These are phyloP conservation scores for Vireo altiloquus DNA, from an alignment of 2,113 vertebrate genomes.

Conservation along the genomic window DNA sequence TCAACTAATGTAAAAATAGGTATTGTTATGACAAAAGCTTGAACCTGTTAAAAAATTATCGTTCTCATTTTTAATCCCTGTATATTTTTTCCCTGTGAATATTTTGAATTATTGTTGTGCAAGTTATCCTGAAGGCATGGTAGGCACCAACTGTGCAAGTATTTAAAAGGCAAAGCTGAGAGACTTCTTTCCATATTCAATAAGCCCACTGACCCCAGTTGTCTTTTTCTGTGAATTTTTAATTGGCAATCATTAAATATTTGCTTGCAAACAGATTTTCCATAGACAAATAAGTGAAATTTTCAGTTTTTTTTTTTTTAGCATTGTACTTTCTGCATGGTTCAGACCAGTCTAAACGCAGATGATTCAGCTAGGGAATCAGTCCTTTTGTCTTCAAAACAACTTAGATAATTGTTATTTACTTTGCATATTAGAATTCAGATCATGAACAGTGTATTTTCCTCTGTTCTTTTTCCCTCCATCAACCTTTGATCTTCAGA, in stretches of 20 bases:
- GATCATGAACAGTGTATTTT: background rate
- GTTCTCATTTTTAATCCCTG: conserved; percentile 5
- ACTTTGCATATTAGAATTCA: background rate
- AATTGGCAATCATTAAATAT: background rate
- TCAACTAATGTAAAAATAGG: conserved; percentile 22
- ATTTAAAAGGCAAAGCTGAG: background rate
- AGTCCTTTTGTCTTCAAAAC: background rate
- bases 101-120: background rate
- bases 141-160: background rate
- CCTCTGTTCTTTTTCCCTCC: background rate
- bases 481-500: background rate
- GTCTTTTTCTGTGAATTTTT: background rate
- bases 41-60: background rate
- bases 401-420: background rate
- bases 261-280: background rate
- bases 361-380: background rate
- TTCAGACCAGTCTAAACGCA: background rate
- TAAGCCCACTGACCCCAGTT: background rate
- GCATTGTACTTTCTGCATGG: background rate
- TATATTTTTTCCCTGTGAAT: background rate
- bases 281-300: background rate
- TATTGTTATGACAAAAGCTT: conserved; percentile 28
- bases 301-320: background rate
- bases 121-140: background rate
- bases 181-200: background rate